A percentile compares a stretch with the other conserved stretches of the same genome.
Evolutionary conservation across 2,888 invertebrate species (phyloP).

Genomic region (Sinhomidia bicolor): DNA sequence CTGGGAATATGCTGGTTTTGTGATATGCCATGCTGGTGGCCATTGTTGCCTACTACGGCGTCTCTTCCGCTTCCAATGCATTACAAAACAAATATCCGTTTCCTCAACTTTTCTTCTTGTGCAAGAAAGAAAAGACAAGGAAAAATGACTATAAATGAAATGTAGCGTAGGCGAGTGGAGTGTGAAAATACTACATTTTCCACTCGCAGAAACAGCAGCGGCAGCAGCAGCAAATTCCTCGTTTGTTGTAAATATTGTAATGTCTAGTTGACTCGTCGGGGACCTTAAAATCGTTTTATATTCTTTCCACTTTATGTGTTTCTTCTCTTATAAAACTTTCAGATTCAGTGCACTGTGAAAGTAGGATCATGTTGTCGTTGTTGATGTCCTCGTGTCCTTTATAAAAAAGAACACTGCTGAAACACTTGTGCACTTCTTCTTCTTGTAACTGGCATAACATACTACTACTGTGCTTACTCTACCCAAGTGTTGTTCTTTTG

Average conservation of each 20-base stretch:
- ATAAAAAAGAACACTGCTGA: not conserved
- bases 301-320: conserved; percentile 22
- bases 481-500: too few species aligned
- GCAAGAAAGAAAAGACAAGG: conserved; percentile 46
- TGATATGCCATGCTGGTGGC: not conserved
- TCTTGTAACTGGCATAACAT: not conserved
- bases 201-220: not conserved
- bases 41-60: conserved; percentile 44
- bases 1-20: too few species aligned
- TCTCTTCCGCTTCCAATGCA: conserved; percentile 60
- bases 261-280: conserved; percentile 21
- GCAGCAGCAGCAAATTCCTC: conserved; percentile 2
- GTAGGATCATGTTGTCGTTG: not conserved
- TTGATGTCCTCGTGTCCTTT: not conserved
- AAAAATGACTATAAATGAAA: conserved; percentile 53
- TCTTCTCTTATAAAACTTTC: conserved; percentile 24
- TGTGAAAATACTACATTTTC: conserved; percentile 33
- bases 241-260: conserved; percentile 36
- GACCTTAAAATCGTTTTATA: conserved; percentile 49
- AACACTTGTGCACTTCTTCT: too few species aligned
- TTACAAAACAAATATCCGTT: conserved; percentile 69
- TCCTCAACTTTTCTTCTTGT: conserved; percentile 48
- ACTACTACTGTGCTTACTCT: too few species aligned
- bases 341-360: conserved; percentile 47
- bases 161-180: conserved; percentile 29